Base-by-base conservation (phyloP, 2,888 invertebrate genomes). In the Phania funesta region DNA sequence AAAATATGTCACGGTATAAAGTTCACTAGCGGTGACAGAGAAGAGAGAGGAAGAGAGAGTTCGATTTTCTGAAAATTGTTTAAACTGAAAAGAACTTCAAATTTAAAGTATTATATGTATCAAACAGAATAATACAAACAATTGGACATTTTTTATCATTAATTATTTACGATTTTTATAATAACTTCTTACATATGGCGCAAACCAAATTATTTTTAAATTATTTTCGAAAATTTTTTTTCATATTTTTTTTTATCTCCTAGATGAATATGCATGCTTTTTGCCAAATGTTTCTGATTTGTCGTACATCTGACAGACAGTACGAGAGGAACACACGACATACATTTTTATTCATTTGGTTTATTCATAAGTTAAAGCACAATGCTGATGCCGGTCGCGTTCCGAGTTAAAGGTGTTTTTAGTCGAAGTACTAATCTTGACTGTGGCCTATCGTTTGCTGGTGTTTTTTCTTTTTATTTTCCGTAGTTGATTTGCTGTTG, bases 371-470 rank as follows among this genome's bases (percentile, higher is more conserved):
- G 24, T 35, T 35, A 54, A 54, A 64, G 44, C 62, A 62, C 35
- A 32, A 62, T 73, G 38, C 41, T 71, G 65, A 64, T 70, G 56
- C 68, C 78, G 67, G 65, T 58, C 48, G 77, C 41, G 26, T 78
- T 78, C 70, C 46, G 62, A 70, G 54, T 60, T 24, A 24, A 68
- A 76, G 68, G 44, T 64, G 62, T 78, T 64, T 67, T 65, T 41
- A 54, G 76, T 64, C 52, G 75, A 81, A 56, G 71, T 84, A 60
- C 48, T 78, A 78, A 68, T 67, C 74, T 73, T 67, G 60, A 74
- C 50, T 67, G 32, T 65, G 74, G 79, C 41, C 83, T 79, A 75
- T 50, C 60, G 67, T 52, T 56, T 76, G 56, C 13, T 60, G 62
- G 44, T 74, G 26, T 56, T 52, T n/a, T 41, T 67, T 62, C 41